Conservation (phyloP, 2,888 invertebrate genomes). For the Smittia aterrima region DNA sequence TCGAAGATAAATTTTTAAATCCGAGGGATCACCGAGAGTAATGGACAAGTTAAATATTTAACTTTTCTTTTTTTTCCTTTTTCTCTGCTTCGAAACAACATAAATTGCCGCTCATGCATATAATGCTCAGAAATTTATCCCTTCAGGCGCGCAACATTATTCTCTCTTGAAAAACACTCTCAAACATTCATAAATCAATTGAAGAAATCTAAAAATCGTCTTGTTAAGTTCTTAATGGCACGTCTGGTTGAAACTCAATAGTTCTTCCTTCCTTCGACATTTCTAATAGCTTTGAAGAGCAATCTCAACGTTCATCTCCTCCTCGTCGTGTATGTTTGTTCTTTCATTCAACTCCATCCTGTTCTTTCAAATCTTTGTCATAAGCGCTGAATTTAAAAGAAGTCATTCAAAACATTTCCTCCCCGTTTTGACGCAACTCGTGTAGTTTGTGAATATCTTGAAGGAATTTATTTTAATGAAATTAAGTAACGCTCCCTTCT, state of each 20-base stretch:
- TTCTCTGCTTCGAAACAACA: not conserved
- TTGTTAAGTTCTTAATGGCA: not conserved
- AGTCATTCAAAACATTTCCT: slow-evolving; percentile 22
- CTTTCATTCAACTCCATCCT: slow-evolving; percentile 14
- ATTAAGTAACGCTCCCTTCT: slow-evolving; percentile 7
- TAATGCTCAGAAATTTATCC: slow-evolving; percentile 9
- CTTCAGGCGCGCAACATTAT: not conserved
- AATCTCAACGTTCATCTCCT: slow-evolving; percentile 13
- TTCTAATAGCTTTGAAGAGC: not conserved
- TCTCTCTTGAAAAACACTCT: slow-evolving; percentile 8
- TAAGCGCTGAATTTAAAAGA: not conserved
- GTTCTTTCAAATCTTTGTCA: slow-evolving; percentile 11
- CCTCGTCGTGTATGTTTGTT: not conserved
- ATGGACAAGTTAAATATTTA: slow-evolving; percentile 24
- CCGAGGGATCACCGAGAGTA: slow-evolving; percentile 3
- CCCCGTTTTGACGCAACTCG: not conserved
- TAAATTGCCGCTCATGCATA: slow-evolving; percentile 26
- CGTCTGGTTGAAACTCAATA: slow-evolving; percentile 20
- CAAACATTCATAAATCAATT: slow-evolving; percentile 20
- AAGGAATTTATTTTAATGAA: slow-evolving; percentile 2
- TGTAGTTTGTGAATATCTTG: not conserved
- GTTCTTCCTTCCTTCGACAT: not conserved
- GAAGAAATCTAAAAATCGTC: slow-evolving; percentile 11
- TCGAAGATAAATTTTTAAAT: slow-evolving; percentile 17
- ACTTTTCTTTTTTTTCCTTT: not conserved